These are phyloP conservation scores for Acholoe squamosa DNA, from an alignment of 2,888 invertebrate genomes.

Conservation along the genomic window DNA sequence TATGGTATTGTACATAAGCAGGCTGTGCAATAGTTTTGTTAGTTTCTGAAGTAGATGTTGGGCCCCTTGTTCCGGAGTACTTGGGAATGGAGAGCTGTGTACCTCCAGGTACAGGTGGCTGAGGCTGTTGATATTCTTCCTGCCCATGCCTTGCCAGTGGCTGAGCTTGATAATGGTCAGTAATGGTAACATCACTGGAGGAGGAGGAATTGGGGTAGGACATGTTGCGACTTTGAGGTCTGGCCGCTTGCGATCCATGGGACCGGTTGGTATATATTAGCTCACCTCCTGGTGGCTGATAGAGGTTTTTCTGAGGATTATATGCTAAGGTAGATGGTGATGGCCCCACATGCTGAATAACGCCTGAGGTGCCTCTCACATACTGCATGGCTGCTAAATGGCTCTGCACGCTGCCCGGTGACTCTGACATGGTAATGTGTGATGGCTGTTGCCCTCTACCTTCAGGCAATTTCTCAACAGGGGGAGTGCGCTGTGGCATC, in stretches of 20 bases:
- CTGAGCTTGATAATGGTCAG: neutral
- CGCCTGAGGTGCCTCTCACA: neutral
- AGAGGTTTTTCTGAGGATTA: neutral
- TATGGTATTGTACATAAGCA: neutral
- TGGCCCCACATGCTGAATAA: constrained; percentile 35
- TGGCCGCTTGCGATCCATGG: neutral
- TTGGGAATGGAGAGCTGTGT: neutral
- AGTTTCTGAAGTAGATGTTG: neutral
- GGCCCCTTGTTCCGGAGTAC: neutral
- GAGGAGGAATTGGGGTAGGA: neutral
- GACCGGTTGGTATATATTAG: neutral
- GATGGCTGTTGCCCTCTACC: neutral
- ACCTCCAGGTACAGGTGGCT: neutral
- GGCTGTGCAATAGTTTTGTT: neutral
- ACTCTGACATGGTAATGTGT: neutral
- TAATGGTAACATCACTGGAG: neutral
- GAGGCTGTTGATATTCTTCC: neutral
- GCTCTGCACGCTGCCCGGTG: neutral
- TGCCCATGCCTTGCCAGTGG: neutral
- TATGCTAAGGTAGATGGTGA: neutral
- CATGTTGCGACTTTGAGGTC: neutral
- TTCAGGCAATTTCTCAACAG: neutral
- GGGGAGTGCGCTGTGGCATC: constrained; percentile 5
- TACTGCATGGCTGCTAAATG: neutral
- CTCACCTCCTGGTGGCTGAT: neutral